These are phyloP conservation scores for Mylabris sibirica DNA, from an alignment of 2,888 invertebrate species.

Conservation along the genomic window DNA sequence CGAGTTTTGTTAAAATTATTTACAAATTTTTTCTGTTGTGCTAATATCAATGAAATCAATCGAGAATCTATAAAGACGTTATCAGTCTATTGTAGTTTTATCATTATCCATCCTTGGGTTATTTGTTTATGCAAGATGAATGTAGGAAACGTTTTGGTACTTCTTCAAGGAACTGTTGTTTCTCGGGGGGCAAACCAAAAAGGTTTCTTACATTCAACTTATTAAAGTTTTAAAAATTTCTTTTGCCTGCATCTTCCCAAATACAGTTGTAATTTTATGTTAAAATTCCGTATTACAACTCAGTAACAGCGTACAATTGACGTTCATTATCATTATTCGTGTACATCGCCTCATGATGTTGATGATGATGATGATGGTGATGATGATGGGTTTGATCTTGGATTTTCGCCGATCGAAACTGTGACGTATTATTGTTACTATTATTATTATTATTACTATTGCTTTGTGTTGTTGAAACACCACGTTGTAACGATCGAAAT, in stretches of 20 bases:
- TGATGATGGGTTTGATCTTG: constrained; percentile 53
- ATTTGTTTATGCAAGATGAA: no score
- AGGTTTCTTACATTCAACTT: no score
- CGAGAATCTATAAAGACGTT: background rate
- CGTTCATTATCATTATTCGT: constrained; percentile 62
- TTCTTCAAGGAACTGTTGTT: no score
- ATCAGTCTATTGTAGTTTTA: no score
- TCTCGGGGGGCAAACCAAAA: no score
- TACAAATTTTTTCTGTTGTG: background rate
- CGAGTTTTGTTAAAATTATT: constrained; percentile 1
- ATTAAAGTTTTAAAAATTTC: no score
- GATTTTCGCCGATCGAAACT: constrained; percentile 59
- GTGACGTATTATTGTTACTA: constrained; percentile 50
- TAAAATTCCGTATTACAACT: constrained; percentile 63
- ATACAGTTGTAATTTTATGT: constrained; percentile 30
- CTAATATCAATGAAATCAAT: background rate
- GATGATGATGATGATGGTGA: constrained; percentile 39
- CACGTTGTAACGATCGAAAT: constrained; percentile 63
- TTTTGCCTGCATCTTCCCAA: constrained; percentile 61
- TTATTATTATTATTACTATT: no score
- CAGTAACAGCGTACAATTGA: constrained; percentile 77
- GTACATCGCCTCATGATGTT: constrained; percentile 56
- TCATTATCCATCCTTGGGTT: no score
- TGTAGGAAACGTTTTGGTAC: no score
- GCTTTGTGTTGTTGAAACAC: constrained; percentile 50